Evolutionary conservation across 2,797 vertebrate species (phyloP).

Genomic region (Kryptopterus vitreolus): DNA sequence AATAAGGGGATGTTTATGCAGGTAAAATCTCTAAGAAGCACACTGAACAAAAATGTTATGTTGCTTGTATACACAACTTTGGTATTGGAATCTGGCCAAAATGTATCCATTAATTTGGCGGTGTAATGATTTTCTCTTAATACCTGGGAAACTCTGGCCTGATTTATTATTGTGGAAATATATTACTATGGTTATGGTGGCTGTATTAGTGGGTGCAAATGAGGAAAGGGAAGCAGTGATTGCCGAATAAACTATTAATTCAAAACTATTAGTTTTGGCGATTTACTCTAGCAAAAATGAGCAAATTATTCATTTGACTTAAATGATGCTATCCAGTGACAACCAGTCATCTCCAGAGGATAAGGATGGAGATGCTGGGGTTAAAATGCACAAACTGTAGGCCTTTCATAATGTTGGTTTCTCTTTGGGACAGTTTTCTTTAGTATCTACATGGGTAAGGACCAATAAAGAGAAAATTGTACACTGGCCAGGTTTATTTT

Average conservation of each 20-base stretch:
- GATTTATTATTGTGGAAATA: too few relatives aligned
- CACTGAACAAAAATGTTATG: neutral
- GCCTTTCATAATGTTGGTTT: too few relatives aligned
- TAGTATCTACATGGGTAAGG: neutral
- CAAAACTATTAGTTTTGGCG: too few relatives aligned
- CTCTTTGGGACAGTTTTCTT: neutral
- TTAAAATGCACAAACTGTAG: too few relatives aligned
- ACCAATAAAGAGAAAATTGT: neutral
- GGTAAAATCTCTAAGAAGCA: constrained; percentile 12
- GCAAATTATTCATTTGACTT: too few relatives aligned
- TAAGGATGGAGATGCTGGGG: too few relatives aligned
- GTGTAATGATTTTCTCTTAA: neutral
- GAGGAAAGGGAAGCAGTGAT: neutral
- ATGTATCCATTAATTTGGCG: too few relatives aligned
- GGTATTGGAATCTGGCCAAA: too few relatives aligned
- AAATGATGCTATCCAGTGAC: too few relatives aligned
- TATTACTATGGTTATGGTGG: neutral
- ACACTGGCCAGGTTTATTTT: neutral
- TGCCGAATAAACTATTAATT: neutral
- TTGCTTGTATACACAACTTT: neutral
- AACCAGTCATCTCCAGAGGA: too few relatives aligned
- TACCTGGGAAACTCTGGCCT: neutral
- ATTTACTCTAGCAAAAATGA: too few relatives aligned
- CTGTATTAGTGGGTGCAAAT: neutral
- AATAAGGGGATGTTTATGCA: constrained; percentile 65